Percentiles rank a stretch among this genome's conserved stretches.
Evolutionary conservation across 2,797 vertebrate species (phyloP).

Genomic region (Bradypus variegatus): DNA sequence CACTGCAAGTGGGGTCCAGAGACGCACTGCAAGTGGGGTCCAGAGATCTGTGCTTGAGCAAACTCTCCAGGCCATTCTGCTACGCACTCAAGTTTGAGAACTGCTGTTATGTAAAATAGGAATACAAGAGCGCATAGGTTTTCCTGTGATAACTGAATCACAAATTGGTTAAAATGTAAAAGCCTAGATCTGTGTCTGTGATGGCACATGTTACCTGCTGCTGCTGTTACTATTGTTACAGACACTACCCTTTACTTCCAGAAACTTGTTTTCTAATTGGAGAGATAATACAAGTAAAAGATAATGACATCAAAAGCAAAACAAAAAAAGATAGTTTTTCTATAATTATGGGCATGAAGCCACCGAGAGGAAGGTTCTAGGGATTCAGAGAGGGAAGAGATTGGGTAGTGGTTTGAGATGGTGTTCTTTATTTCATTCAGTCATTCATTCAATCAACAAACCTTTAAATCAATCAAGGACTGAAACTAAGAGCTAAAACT

Average conservation of each 20-base stretch:
- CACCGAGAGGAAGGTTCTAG: background rate
- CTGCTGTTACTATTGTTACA: background rate
- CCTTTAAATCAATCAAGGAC: background rate
- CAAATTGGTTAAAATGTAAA: background rate
- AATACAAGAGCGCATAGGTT: background rate
- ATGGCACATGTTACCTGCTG: background rate
- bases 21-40: background rate
- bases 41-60: background rate
- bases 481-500: too few relatives aligned
- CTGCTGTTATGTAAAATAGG: background rate
- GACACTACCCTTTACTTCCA: background rate
- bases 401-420: background rate
- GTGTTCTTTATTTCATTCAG: too few relatives aligned
- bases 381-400: background rate
- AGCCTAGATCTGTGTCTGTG: background rate
- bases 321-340: background rate
- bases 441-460: background rate
- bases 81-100: background rate
- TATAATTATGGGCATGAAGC: background rate
- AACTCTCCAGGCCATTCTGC: background rate
- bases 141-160: background rate
- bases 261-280: background rate
- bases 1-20: background rate
- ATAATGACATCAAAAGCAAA: background rate
- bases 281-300: background rate